phyloP scores from a whole-genome alignment of 2,888 invertebrate species.

The Meteorus cinctellus region DNA sequence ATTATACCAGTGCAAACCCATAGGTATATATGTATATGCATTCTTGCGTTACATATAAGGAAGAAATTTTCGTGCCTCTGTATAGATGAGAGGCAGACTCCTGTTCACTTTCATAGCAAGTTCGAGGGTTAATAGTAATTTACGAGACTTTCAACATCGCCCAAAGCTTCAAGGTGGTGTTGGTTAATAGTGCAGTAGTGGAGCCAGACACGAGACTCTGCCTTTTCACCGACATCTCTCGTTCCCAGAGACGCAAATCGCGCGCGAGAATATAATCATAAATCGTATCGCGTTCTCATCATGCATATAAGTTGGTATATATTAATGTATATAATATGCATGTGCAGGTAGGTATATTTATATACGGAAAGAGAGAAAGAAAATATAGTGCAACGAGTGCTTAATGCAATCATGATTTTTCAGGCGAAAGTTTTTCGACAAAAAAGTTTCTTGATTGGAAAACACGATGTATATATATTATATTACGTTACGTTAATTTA shows the following conservation, averaged over 20 bases:
- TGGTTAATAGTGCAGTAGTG: neutral
- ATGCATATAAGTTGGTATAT: neutral
- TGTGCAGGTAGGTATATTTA: neutral
- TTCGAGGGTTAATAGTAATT: slow-evolving; percentile 42
- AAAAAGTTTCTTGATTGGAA: slow-evolving; percentile 1
- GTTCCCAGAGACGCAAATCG: neutral
- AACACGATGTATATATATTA: neutral
- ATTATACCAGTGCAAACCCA: neutral
- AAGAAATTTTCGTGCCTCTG: slow-evolving; percentile 9
- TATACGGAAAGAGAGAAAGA: neutral
- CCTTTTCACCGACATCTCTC: neutral
- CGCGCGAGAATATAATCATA: neutral
- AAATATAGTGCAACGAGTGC: neutral
- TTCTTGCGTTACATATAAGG: neutral
- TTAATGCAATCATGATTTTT: neutral
- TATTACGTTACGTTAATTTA: neutral
- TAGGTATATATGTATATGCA: neutral
- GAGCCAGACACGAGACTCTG: neutral
- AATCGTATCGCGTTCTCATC: neutral
- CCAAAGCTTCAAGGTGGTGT: neutral
- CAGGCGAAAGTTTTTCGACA: neutral
- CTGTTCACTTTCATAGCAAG: slow-evolving; percentile 29
- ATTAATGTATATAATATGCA: neutral
- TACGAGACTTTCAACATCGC: slow-evolving; percentile 13
- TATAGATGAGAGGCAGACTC: neutral